Conservation (phyloP, 2,797 vertebrate genomes). For the Selene dorsalis region DNA sequence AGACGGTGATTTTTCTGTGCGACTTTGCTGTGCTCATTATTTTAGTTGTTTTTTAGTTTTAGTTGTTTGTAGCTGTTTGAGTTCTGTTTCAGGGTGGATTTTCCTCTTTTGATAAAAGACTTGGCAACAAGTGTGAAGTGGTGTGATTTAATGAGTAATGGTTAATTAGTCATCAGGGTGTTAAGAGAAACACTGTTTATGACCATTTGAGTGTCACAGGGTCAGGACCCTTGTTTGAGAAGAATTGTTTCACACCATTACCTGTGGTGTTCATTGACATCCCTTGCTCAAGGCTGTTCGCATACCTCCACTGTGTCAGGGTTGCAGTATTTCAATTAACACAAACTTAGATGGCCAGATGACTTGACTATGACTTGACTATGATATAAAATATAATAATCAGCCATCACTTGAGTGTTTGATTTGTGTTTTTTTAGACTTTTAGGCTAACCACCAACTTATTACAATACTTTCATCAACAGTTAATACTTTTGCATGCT, state of each 20-base stretch:
- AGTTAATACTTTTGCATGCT: slow-evolving; percentile 3
- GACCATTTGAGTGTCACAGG: slow-evolving; percentile 20
- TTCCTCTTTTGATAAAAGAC: not conserved
- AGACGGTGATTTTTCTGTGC: slow-evolving; percentile 14
- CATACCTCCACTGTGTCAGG: not conserved
- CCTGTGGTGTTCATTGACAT: slow-evolving; percentile 9
- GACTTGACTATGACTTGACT: not conserved
- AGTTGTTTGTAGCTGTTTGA: not conserved
- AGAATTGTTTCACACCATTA: slow-evolving; percentile 22
- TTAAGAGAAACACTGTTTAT: slow-evolving; percentile 24
- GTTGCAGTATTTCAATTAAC: slow-evolving; percentile 5
- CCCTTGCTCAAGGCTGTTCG: slow-evolving; percentile 13
- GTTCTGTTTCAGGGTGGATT: slow-evolving; percentile 8
- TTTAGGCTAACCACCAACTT: not conserved
- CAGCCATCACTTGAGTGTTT: not conserved
- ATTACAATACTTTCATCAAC: not conserved
- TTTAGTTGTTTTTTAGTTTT: not conserved
- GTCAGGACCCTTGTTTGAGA: slow-evolving; percentile 12
- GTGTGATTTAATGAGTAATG: slow-evolving; percentile 16
- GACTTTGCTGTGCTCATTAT: not conserved
- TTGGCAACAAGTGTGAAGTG: not conserved
- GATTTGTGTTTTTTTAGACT: not conserved
- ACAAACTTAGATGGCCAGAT: not conserved
- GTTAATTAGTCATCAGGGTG: slow-evolving; percentile 36
- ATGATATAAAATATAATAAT: slow-evolving; percentile 11